Conservation (phyloP, 2,797 vertebrate genomes). For the Malacoraja senta region DNA sequence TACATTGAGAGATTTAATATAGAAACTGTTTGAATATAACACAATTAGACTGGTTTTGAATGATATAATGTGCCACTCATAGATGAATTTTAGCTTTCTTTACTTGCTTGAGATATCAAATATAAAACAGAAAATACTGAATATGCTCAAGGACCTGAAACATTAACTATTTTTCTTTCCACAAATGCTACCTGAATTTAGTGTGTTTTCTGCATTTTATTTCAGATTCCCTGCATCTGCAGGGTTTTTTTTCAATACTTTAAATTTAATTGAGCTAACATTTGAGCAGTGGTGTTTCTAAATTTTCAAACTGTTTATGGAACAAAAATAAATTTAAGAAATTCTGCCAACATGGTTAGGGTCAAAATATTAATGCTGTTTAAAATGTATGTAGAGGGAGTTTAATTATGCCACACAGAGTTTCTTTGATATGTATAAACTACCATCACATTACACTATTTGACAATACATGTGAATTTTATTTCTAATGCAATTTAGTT, state of each 20-base stretch:
- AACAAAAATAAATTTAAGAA: neutral
- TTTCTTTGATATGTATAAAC: neutral
- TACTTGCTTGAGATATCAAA: neutral
- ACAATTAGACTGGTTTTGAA: neutral
- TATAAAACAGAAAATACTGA: too few relatives aligned
- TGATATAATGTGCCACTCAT: neutral
- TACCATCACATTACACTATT: neutral
- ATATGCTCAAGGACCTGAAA: too few relatives aligned
- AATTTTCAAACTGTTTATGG: neutral
- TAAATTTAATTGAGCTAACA: neutral
- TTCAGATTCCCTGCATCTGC: too few relatives aligned
- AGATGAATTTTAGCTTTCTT: neutral
- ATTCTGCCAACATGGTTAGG: neutral
- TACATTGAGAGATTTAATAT: neutral
- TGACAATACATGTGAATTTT: neutral
- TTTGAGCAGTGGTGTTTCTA: neutral
- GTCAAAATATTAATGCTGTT: neutral
- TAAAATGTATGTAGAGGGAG: neutral
- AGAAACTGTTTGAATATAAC: neutral
- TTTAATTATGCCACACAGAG: neutral
- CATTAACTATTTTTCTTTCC: too few relatives aligned
- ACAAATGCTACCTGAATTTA: too few relatives aligned
- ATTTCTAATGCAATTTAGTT: too few relatives aligned
- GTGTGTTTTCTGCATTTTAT: too few relatives aligned
- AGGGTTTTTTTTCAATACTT: neutral